These are phyloP conservation scores for Sorex fumeus DNA, from an alignment of 2,113 vertebrate genomes.

Conservation along the genomic window DNA sequence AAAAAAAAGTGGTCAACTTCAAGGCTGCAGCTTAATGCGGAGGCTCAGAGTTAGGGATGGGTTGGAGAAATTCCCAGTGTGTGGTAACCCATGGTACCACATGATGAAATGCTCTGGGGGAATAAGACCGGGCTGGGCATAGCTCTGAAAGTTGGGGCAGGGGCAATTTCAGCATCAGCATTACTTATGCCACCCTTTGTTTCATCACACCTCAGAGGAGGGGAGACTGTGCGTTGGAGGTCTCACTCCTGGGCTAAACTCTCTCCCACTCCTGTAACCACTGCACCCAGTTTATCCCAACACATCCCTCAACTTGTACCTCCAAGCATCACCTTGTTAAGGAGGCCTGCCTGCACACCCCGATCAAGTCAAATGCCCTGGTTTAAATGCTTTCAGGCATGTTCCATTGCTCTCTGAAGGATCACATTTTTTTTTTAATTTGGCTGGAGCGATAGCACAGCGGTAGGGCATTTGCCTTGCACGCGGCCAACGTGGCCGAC, in stretches of 20 bases:
- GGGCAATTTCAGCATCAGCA: not conserved
- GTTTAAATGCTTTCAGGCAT: not conserved
- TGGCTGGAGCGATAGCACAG: too few species aligned
- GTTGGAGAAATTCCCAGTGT: not conserved
- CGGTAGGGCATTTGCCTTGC: too few species aligned
- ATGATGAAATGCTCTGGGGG: not conserved
- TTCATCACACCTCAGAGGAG: too few species aligned
- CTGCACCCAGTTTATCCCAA: not conserved
- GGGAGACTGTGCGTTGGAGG: too few species aligned
- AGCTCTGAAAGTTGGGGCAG: not conserved
- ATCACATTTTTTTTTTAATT: not conserved
- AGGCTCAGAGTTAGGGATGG: not conserved
- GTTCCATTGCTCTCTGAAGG: not conserved
- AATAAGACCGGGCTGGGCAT: not conserved
- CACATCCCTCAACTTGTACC: not conserved
- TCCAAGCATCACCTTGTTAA: not conserved
- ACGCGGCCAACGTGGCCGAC: too few species aligned
- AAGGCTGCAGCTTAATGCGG: not conserved
- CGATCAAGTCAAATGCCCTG: not conserved
- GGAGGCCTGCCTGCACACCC: not conserved
- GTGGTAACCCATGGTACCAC: too few species aligned
- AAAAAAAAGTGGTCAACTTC: too few species aligned
- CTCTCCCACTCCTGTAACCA: not conserved
- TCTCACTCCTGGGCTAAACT: not conserved
- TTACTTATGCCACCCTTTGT: not conserved